Evolutionary conservation across 2,797 vertebrate species (phyloP), one percentile per base, ranked within the genome.

Genomic region (Poeciliopsis gracilis): DNA sequence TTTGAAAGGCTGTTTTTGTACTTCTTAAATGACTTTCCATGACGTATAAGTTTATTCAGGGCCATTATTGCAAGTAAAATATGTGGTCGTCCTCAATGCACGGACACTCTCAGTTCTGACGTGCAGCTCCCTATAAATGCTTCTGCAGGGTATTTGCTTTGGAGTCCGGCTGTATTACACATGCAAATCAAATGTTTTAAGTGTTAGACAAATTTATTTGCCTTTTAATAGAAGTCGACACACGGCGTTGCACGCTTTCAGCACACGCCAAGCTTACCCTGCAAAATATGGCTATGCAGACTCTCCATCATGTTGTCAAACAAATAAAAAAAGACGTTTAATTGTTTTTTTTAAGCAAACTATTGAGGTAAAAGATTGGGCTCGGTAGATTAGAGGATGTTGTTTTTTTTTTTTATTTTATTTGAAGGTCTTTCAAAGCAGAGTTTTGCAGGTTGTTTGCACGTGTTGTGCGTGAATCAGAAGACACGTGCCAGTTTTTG

Each of bases 171-270:
- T 81, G 2, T 57, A 63, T 73, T 53, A 69, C 57, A 77, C 59
- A 51, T 63, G 76, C 53, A 80, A 70, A 53, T 59, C 76, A 45
- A 30, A 55, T 77, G 77, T 73, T 30, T 78, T 61, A 76, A 77
- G 74, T 87, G 80, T 79, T 69, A 73, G 71, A 75, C 43, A 67
- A 57, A 77, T 77, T 72, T 85, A 78, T 84, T 81, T 55, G 15
- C 57, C n/a, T 75, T 90, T 75, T 67, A 72, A 7, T 18, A 23
- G 51, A 55, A 72, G 49, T 69, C 63, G 49, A 78, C 38, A 55
- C 20, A 12, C 11, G 38, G 51, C 43, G 30, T 66, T 33, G 59
- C 33, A 9, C 49, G 63, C 59, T 47, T 51, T 77, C 46, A 53
- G 45, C 73, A 59, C 45, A 63, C 73, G 25, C 45, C 30, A 43